Conservation (phyloP, 2,797 vertebrate species). For the Zalophus californianus region DNA sequence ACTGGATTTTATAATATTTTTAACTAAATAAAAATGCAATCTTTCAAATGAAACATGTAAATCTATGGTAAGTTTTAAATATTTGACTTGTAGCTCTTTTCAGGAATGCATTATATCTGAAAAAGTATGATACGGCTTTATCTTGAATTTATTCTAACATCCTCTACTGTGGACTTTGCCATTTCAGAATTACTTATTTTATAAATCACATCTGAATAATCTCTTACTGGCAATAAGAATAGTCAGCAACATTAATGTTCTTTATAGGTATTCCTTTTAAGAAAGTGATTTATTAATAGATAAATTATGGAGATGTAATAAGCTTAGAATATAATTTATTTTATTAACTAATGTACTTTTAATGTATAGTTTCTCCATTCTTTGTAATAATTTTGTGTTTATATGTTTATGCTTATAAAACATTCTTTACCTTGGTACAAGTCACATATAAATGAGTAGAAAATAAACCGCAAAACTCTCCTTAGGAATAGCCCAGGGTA, state of each 20-base stretch:
- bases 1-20: background rate
- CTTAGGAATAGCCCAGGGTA: background rate
- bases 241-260: background rate
- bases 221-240: background rate
- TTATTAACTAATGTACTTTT: background rate
- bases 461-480: background rate
- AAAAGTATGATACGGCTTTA: background rate
- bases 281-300: background rate
- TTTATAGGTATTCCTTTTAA: background rate
- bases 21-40: background rate
- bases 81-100: slow-evolving; percentile 4
- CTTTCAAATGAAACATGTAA: background rate
- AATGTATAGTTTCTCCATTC: background rate
- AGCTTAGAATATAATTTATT: background rate
- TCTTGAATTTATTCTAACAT: background rate
- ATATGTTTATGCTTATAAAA: background rate
- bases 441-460: background rate
- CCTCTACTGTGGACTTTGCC: background rate
- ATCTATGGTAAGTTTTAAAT: background rate
- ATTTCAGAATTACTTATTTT: slow-evolving; percentile 16
- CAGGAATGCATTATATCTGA: background rate
- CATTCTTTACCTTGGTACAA: background rate
- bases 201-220: background rate
- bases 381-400: background rate
- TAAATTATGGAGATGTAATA: background rate